phyloP scores from a whole-genome alignment of 2,113 vertebrate genomes.

The Nasalis larvatus region DNA sequence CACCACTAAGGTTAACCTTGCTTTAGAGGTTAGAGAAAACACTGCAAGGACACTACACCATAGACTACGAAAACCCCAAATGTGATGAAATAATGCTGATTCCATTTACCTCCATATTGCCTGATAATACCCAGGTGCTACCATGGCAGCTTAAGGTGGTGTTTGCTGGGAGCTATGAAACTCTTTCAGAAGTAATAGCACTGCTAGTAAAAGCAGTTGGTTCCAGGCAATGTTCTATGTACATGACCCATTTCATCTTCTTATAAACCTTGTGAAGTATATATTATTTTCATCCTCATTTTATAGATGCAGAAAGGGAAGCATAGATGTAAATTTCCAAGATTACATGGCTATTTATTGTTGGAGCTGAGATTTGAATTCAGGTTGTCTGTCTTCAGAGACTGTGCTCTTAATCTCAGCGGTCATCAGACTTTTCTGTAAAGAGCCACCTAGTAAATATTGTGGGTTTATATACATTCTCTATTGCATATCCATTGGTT shows the following conservation, averaged over 20 bases:
- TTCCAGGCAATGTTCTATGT: not conserved
- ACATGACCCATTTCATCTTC: not conserved
- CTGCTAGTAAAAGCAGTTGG: not conserved
- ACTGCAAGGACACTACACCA: not conserved
- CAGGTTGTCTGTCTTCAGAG: not conserved
- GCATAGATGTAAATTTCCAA: not conserved
- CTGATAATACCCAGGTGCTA: not conserved
- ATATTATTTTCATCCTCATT: not conserved
- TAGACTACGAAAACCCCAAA: not conserved
- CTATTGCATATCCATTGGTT: not conserved
- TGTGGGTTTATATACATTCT: not conserved
- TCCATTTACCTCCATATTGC: not conserved
- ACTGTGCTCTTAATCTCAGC: not conserved
- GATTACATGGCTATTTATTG: not conserved
- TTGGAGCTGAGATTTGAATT: not conserved
- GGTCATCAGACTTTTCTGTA: not conserved
- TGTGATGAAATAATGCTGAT: not conserved
- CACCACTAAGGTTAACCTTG: not conserved
- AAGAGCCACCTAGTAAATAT: not conserved
- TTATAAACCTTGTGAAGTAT: not conserved
- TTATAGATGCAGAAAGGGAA: not conserved
- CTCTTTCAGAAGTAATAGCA: not conserved
- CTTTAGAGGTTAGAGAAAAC: not conserved
- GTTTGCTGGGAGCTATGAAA: not conserved
- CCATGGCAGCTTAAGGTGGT: not conserved